Base-by-base conservation (phyloP, 2,797 vertebrate genomes). In the Remorina albescens region DNA sequence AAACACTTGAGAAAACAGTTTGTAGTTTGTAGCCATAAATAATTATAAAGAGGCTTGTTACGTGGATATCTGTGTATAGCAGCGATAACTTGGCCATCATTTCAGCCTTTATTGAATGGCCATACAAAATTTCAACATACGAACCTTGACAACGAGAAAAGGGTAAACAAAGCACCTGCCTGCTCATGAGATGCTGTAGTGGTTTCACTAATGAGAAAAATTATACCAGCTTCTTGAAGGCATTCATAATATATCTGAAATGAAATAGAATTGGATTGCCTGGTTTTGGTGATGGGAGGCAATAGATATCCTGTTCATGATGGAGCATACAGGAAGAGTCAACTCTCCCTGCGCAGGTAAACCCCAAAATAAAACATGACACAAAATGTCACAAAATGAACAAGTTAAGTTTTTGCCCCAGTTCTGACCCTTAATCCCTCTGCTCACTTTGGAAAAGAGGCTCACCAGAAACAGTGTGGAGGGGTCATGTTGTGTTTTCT, bases 291-390 rank as follows among this genome's bases (percentile, higher is more conserved):
- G 13, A 25, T 23, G 25, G 23, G 23, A 50, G 12, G 23, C n/a
- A 25, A 25, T 26, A 47, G n/a, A 47, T 15, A 2, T 25, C 47
- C 21, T 23, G 21, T 11, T 49, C n/a, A 13, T 12, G 21, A 25
- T 26, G 6, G 10, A 51, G 23, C 25, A 16, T 3, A 9, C 18
- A 18, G 5, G 49, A 26, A 15, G 25, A 51, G 25, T 28, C 49
- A 51, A 51, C 8, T 7, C 23, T 16, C 50, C 2, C 39, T 8
- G 41, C 2, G n/a, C 32, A 23, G 36, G 15, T 57, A n/a, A 56
- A 64, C 0, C 41, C 42, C 18, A 21, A 32, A 67, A 64, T 64
- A 15, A 64, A 42, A 66, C 19, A 49, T 46, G 5, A 49, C 26
- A 30, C n/a, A n/a, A n/a, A n/a, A n/a, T n/a, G 21, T 37, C 11